Conservation (phyloP, 2,113 vertebrate species). For the Rousettus leschenaultii region DNA sequence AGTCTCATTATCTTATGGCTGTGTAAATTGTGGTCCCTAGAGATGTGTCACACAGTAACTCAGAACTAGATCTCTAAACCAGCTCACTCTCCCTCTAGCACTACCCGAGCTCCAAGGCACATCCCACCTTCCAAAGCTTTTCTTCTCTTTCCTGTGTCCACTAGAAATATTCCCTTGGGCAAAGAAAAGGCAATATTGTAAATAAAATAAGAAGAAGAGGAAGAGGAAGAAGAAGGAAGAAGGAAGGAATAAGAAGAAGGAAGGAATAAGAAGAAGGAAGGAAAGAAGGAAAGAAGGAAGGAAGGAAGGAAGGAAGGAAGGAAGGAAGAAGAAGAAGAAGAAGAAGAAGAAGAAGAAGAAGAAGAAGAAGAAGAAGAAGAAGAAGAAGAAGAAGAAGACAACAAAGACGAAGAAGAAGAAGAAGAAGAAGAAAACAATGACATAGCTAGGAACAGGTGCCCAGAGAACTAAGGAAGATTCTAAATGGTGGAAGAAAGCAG, state of each 20-base stretch:
- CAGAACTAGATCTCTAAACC: background rate
- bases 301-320: too few species aligned
- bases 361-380: too few species aligned
- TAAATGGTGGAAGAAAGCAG: constrained; percentile 69
- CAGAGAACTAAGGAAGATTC: constrained; percentile 51
- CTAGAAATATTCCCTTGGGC: constrained; percentile 41
- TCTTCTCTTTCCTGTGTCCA: constrained; percentile 60
- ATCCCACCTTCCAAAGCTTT: background rate
- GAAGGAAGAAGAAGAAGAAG: too few species aligned
- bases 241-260: too few species aligned
- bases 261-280: too few species aligned
- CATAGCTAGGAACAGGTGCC: constrained; percentile 68
- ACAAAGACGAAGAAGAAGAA: too few species aligned
- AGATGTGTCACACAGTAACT: background rate
- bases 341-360: too few species aligned
- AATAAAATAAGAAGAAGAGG: background rate
- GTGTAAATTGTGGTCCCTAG: background rate
- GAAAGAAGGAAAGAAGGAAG: too few species aligned
- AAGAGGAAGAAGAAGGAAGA: too few species aligned
- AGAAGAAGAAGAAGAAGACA: too few species aligned
- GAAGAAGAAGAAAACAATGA: background rate
- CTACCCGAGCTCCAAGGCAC: background rate
- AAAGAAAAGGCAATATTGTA: background rate
- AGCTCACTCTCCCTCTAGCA: background rate
- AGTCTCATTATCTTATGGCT: background rate